Evolutionary conservation across 1,140 invertebrate species (phyloP).

Genomic region (Listronotus oregonensis): DNA sequence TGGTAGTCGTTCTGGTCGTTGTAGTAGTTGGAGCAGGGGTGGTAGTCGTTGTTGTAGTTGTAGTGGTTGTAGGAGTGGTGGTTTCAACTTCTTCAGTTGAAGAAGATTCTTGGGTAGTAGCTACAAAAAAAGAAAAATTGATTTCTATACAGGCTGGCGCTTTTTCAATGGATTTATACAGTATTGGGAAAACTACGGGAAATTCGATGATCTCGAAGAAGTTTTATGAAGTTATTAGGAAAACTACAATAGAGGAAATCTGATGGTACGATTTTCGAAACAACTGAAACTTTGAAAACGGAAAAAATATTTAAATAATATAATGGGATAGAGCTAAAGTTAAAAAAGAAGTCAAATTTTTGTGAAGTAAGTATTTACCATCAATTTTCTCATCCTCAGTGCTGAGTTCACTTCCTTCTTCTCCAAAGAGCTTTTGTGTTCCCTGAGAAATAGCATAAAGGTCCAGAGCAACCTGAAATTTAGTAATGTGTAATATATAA

Average conservation of each 20-base stretch:
- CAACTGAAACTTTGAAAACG: too few relatives aligned
- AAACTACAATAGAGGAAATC: too few relatives aligned
- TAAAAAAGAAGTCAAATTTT: too few relatives aligned
- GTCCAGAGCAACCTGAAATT: slow-evolving; percentile 70
- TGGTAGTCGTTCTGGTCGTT: slow-evolving; percentile 61
- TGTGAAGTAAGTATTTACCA: slow-evolving; percentile 10
- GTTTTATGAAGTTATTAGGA: too few relatives aligned
- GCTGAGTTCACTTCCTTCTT: slow-evolving; percentile 47
- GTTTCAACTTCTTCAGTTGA: slow-evolving; percentile 53
- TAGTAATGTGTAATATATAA: too few relatives aligned
- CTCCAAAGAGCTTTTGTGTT: slow-evolving; percentile 73
- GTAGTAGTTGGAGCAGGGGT: slow-evolving; percentile 59
- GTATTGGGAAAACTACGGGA: too few relatives aligned
- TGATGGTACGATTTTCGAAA: too few relatives aligned
- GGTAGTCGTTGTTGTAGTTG: slow-evolving; percentile 60
- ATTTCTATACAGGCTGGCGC: too few relatives aligned
- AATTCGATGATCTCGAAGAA: too few relatives aligned
- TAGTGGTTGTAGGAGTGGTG: slow-evolving; percentile 62
- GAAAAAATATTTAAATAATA: too few relatives aligned
- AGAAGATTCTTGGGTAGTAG: slow-evolving; percentile 52
- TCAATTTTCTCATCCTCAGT: slow-evolving; percentile 31
- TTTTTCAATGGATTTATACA: too few relatives aligned
- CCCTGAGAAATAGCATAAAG: slow-evolving; percentile 76
- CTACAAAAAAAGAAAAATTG: slow-evolving; percentile 49
- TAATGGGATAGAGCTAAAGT: too few relatives aligned